Percentiles rank a stretch among this genome's conserved stretches.
Conservation (phyloP, 2,113 vertebrate genomes). For the Alligator sinensis region DNA sequence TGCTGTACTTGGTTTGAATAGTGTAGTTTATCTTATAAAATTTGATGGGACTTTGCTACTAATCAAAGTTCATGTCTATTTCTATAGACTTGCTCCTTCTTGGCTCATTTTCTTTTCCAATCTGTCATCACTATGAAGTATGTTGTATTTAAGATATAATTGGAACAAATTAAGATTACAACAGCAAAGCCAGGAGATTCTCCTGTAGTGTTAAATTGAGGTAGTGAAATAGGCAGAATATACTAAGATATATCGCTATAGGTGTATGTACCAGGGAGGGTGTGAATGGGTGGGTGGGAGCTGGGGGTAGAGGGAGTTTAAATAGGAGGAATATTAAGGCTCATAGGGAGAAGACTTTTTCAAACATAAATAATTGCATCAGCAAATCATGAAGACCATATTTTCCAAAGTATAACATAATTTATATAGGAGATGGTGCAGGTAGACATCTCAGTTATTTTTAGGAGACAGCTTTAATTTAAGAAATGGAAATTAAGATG, state of each 20-base stretch:
- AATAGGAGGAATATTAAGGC: neutral
- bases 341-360: neutral
- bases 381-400: neutral
- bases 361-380: neutral
- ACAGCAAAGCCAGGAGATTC: neutral
- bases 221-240: neutral
- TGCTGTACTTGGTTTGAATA: no score
- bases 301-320: neutral
- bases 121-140: neutral
- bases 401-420: neutral
- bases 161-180: neutral
- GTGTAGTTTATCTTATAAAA: no score
- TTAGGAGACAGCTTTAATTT: neutral
- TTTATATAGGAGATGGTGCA: neutral
- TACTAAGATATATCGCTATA: neutral
- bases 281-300: no score
- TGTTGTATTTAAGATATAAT: neutral
- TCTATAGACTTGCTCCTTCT: neutral
- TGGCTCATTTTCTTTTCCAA: neutral
- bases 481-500: neutral
- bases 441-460: accelerated
- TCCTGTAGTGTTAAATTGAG: neutral
- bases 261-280: neutral
- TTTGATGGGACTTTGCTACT: neutral
- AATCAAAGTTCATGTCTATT: neutral